Conservation (phyloP, 2,797 vertebrate genomes). For the Sibirionetta formosa region DNA sequence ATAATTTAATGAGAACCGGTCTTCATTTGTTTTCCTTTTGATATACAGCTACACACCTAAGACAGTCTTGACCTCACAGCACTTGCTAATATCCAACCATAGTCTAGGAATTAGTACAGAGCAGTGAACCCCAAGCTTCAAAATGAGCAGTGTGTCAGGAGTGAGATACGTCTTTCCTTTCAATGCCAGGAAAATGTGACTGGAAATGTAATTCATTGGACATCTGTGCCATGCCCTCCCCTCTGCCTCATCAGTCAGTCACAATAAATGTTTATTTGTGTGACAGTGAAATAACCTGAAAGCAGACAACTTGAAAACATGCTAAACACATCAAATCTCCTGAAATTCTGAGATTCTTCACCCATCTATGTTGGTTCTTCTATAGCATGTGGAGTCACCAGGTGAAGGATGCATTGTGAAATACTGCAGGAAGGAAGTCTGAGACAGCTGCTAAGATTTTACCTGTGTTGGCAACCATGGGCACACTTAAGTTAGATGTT, state of each 20-base stretch:
- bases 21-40: conserved; percentile 25
- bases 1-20: conserved; percentile 21
- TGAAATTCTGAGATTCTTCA: background rate
- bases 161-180: background rate
- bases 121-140: background rate
- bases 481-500: background rate
- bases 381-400: background rate
- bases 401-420: background rate
- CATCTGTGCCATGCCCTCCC: background rate
- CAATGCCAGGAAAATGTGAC: background rate
- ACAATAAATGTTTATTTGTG: background rate
- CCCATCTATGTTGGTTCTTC: background rate
- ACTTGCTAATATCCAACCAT: background rate
- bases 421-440: background rate
- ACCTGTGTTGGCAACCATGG: background rate
- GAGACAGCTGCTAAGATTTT: background rate
- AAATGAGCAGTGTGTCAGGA: background rate
- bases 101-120: background rate
- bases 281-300: background rate
- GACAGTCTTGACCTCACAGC: background rate
- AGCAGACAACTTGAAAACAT: background rate
- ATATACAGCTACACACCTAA: background rate
- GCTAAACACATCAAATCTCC: background rate
- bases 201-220: background rate
- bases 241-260: background rate